These are phyloP conservation scores for Arctopsyche grandis DNA, from an alignment of 1,140 invertebrate genomes.

Conservation along the genomic window DNA sequence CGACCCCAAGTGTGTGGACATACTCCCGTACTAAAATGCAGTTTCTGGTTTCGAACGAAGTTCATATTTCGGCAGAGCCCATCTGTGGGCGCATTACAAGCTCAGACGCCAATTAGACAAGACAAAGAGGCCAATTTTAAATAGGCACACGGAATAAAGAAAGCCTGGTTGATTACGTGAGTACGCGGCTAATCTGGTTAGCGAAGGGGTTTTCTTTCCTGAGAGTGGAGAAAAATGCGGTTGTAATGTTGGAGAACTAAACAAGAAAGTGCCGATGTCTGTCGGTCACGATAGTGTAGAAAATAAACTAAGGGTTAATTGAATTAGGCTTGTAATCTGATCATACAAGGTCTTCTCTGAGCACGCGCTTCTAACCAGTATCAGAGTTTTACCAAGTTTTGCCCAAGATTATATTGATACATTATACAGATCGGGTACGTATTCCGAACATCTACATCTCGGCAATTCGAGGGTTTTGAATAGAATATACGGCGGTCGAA, in stretches of 20 bases:
- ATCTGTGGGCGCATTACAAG: background rate
- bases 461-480: background rate
- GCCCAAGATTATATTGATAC: background rate
- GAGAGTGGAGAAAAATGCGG: background rate
- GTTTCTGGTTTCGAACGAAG: background rate
- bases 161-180: background rate
- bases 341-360: slow-evolving; percentile 16
- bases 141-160: background rate
- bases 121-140: background rate
- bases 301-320: slow-evolving; percentile 24
- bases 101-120: background rate
- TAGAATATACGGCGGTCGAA: background rate
- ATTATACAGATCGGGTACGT: background rate
- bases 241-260: background rate
- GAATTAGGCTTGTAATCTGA: slow-evolving; percentile 21
- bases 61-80: background rate
- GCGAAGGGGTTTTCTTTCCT: slow-evolving; percentile 1
- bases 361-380: background rate
- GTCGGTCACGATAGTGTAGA: slow-evolving; percentile 25
- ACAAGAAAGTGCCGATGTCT: slow-evolving; percentile 22
- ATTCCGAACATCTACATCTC: background rate
- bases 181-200: background rate
- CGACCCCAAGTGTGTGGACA: background rate
- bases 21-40: background rate
- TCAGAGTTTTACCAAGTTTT: slow-evolving; percentile 3